Evolutionary conservation across 2,888 invertebrate genomes (phyloP), one percentile per base, ranked within the genome.

Genomic region (Calameuta filiformis): DNA sequence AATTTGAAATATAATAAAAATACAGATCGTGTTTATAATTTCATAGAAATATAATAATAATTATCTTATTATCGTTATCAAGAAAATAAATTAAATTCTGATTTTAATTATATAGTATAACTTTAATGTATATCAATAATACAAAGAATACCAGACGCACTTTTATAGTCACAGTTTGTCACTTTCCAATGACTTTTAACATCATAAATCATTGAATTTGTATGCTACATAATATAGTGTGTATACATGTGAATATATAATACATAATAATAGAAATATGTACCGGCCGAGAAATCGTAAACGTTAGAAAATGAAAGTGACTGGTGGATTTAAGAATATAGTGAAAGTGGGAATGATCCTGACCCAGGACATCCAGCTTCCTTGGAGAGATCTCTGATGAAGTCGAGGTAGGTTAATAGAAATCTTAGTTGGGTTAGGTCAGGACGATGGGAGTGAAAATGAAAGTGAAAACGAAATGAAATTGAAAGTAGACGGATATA

Each of bases 381-480:
- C 78, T 79, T 35, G 68, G 76, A 79, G 81, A 83, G 83, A 82
- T 78, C 79, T 76, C 79, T 78, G 71, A 73, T 78, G 73, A 34
- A 81, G 79, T 76, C 31, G 30, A 77, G 74, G 69, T 75, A 80
- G 75, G 80, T 82, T 79, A 82, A 82, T 84, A 84, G 83, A 84
- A 85, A 84, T 82, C 84, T 81, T 77, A 68, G 78, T 82, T 85
- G 76, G 82, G 83, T 85, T 80, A 77, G 83, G 82, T 84, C 84
- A 83, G 82, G 80, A 79, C 77, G 79, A 73, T 71, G 77, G 68
- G 74, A 74, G 75, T 37, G 81, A 76, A 80, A 81, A 83, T 77
- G 85, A 85, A 85, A 86, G 84, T 84, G 84, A 84, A 84, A 85
- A 82, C 83, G 81, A 79, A 80, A 76, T 76, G 83, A 82, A 81